Base-by-base conservation (phyloP, 37 sponge, comb jelly and placozoan species). In the Beroe forskalii region DNA sequence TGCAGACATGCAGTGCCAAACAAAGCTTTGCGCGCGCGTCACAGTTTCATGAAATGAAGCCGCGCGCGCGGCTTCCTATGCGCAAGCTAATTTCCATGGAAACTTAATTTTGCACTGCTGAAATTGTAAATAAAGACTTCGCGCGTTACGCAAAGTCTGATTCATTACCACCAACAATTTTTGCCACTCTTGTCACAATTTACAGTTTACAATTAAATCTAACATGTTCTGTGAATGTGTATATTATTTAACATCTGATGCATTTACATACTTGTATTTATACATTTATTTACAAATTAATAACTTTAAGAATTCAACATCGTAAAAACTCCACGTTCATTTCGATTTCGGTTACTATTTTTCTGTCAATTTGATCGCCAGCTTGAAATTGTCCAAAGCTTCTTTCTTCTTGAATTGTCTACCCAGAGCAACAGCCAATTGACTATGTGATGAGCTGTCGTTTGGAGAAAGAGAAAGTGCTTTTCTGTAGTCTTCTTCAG, bases 401-500 rank as follows among this genome's bases (percentile, higher is more conserved):
- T 80, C 86, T 3, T 38, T 48, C 55, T 80, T 80, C 86, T 44
- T 80, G 86, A 80, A 80, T 42, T 80, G 86, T 9, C 86, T 3
- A 2, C 86, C 86, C 17, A 80, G 55, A 25, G 86, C 86, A 17
- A 80, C 86, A 6, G 86, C 86, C 1, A 80, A 25, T 44, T 80
- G 86, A 27, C 28, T 80, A 43, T 44, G 35, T 14, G 86, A 80
- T 1, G 86, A 12, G 55, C 86, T 80, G 30, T 80, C 86, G 20
- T 80, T 80, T n/a, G 86, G 86, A 42, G n/a, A 25, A 35, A 80
- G 55, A 43, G 86, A 80, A 1, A 80, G 55, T 12, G 86, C 96
- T 93, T 83, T 91, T 14, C 40, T 89, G 64, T 95, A 97, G 63
- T 97, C 97, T 23, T 91, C 43, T 42, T 94, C 93, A 3, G 97